Conservation (phyloP, 2,888 invertebrate species). For the Dioctria rufipes region DNA sequence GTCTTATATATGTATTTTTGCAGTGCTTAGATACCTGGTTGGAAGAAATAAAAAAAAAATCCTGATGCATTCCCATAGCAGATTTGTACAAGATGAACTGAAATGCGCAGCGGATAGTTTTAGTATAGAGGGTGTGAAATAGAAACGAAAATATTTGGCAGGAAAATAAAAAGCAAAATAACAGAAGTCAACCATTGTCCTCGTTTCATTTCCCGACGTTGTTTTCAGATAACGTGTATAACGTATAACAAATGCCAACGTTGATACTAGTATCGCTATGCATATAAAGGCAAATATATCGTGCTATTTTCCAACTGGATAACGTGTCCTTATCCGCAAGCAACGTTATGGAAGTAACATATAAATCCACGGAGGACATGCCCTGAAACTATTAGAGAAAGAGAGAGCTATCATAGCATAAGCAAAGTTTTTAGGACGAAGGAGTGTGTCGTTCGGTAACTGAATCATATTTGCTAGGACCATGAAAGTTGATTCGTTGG, state of each 20-base stretch:
- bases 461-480: slow-evolving; percentile 36
- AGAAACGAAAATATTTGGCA: slow-evolving; percentile 34
- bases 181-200: slow-evolving; percentile 32
- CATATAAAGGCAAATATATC: slow-evolving; percentile 27
- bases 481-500: slow-evolving; percentile 12
- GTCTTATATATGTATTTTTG: no score
- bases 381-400: neutral
- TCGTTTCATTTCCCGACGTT: slow-evolving; percentile 38
- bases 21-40: no score
- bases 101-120: neutral
- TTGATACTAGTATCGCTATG: neutral
- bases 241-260: slow-evolving; percentile 9
- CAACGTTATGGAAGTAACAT: slow-evolving; percentile 22
- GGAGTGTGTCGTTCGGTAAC: slow-evolving; percentile 24
- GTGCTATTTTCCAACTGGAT: slow-evolving; percentile 4
- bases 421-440: slow-evolving; percentile 4
- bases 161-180: neutral
- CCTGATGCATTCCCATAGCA: slow-evolving; percentile 6
- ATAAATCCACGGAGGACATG: slow-evolving; percentile 19
- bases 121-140: slow-evolving; percentile 14
- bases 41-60: no score
- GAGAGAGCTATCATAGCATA: slow-evolving; percentile 6
- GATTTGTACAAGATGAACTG: neutral
- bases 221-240: slow-evolving; percentile 28
- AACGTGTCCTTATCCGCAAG: slow-evolving; percentile 34